Base-by-base conservation (phyloP, 2,797 vertebrate genomes). In the Danionella dracula region DNA sequence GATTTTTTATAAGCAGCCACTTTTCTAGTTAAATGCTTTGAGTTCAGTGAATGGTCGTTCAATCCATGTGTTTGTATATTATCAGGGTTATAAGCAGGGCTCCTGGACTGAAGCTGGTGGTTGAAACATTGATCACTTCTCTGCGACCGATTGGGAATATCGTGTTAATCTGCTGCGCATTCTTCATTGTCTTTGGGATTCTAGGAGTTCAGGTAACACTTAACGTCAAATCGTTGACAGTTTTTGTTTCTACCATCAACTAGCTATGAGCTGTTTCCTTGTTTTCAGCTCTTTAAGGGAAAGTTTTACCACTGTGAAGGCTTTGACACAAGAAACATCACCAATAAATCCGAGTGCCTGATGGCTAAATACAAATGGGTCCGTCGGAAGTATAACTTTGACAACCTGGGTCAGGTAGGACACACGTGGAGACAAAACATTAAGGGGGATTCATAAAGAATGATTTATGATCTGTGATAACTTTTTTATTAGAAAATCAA, bases 171-270 rank as follows among this genome's bases (percentile, higher is more conserved):
- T 97, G 94, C 85, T 97, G 94, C 0, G 94, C 93, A 51, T 89
- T 97, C 81, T 97, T 96, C 83, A 96, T 95, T 15, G 93, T 97
- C 62, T 97, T 97, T 37, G 94, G 94, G 69, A 98, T 98, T 74
- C 80, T 97, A 45, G 95, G 95, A 21, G 94, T 98, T 16, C 94
- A 98, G 95, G 95, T 98, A 27, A 27, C 17, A 15, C 12, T 20
- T n/a, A 21, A 2, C 2, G 6, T 27, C 1, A 6, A 55, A 20
- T 38, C 8, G 1, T 8, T 11, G 8, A 34, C 0, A 9, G 27
- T 19, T n/a, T n/a, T n/a, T n/a, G n/a, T n/a, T n/a, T n/a, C n/a
- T n/a, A n/a, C n/a, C n/a, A n/a, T n/a, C n/a, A n/a, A n/a, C n/a
- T n/a, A n/a, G n/a, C n/a, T n/a, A n/a, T n/a, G n/a, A n/a, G n/a